phyloP scores from a whole-genome alignment of 2,113 vertebrate species.

The Cromileptes altivelis region DNA sequence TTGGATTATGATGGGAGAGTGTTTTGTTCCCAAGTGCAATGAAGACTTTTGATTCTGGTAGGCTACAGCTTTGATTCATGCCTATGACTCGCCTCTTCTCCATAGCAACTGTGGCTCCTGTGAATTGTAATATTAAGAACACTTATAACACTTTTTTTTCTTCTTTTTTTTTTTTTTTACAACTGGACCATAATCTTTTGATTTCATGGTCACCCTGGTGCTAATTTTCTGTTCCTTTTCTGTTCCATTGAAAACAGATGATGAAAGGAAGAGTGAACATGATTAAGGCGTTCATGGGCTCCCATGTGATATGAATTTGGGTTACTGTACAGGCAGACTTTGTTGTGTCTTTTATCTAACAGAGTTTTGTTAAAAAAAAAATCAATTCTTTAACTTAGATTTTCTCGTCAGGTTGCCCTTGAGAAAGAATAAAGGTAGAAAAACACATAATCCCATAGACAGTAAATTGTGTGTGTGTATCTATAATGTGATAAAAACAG shows the following conservation, averaged over 20 bases:
- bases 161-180: not conserved
- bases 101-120: not conserved
- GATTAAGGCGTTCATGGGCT: too few relatives aligned
- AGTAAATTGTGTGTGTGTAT: not conserved
- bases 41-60: too few relatives aligned
- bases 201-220: not conserved
- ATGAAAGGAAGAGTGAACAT: not conserved
- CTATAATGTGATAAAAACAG: slow-evolving; percentile 37
- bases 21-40: not conserved
- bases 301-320: not conserved
- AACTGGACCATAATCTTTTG: not conserved
- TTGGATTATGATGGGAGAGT: not conserved
- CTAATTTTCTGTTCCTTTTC: not conserved
- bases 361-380: not conserved
- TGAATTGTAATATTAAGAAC: not conserved
- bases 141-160: not conserved
- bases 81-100: not conserved
- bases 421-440: not conserved
- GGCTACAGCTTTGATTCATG: not conserved
- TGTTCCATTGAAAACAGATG: not conserved
- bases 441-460: not conserved
- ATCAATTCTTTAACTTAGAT: not conserved
- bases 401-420: not conserved
- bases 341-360: not conserved
- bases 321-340: not conserved